Conservation (phyloP, 2,797 vertebrate genomes). For the Phyllotis vaccarum region DNA sequence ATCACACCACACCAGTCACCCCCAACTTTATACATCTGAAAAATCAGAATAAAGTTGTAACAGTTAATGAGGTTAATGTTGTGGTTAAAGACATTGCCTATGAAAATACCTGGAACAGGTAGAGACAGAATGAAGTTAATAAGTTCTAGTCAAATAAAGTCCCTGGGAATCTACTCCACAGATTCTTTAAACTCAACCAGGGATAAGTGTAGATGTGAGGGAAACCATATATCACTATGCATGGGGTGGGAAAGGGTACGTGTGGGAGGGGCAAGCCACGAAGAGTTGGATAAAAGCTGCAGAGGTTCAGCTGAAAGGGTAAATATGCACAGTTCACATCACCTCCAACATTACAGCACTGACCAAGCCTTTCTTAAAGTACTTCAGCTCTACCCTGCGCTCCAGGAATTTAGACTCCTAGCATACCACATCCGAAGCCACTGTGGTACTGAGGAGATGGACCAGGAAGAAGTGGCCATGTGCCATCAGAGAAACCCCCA, state of each 20-base stretch:
- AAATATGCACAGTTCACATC: neutral
- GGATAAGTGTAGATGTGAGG: neutral
- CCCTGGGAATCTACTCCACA: neutral
- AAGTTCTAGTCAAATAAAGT: neutral
- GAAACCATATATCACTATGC: fast-evolving
- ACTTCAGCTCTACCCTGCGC: neutral
- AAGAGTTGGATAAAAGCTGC: neutral
- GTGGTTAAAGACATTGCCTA: neutral
- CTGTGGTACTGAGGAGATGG: neutral
- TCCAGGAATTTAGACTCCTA: neutral
- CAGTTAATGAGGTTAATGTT: neutral
- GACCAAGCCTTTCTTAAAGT: neutral
- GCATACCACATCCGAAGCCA: neutral
- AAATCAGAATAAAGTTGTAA: neutral
- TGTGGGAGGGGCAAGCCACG: fast-evolving
- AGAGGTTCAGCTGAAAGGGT: neutral
- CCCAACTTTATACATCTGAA: neutral
- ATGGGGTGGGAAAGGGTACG: fast-evolving
- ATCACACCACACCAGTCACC: neutral
- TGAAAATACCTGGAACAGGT: neutral
- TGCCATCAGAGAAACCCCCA: neutral
- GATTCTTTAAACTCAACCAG: neutral
- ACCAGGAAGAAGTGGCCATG: neutral
- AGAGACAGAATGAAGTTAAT: neutral
- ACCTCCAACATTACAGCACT: too few relatives aligned